Percentiles rank a stretch among this genome's conserved stretches.
Evolutionary conservation across 2,888 invertebrate genomes (phyloP).

Genomic region (Drosophila koepferae): DNA sequence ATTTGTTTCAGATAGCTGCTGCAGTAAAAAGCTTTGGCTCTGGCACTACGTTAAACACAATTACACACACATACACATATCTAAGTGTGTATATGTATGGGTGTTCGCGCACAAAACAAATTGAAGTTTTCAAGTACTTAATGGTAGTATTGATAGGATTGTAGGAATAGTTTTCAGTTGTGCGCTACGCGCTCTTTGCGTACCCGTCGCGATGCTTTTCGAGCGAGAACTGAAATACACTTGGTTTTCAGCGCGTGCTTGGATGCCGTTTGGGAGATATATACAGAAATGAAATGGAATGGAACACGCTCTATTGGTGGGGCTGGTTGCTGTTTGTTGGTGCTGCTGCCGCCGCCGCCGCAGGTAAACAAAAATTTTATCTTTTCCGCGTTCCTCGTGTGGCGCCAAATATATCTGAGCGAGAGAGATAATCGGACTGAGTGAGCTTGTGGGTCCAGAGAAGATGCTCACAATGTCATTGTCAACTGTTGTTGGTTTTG

Average conservation of each 20-base stretch:
- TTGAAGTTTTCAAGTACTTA: conserved; percentile 64
- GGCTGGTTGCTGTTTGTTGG: conserved; percentile 12
- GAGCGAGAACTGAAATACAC: conserved; percentile 55
- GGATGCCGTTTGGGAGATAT: conserved; percentile 47
- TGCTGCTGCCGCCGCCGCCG: conserved; percentile 11
- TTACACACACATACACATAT: neutral
- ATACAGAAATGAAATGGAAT: conserved; percentile 47
- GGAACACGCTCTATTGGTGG: conserved; percentile 44
- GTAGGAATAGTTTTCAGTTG: conserved; percentile 3
- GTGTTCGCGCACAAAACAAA: conserved; percentile 50
- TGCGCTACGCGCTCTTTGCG: conserved; percentile 50
- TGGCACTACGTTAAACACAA: conserved; percentile 28
- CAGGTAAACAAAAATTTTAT: conserved; percentile 53
- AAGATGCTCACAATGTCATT: conserved; percentile 67
- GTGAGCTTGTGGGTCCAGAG: conserved; percentile 33
- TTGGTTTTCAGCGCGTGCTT: conserved; percentile 54
- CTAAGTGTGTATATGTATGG: neutral
- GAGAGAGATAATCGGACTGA: conserved; percentile 14
- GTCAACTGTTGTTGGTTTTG: conserved; percentile 59
- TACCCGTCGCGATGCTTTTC: conserved; percentile 73
- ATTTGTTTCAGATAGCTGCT: conserved; percentile 33
- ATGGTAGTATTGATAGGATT: conserved; percentile 52
- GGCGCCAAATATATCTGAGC: conserved; percentile 57
- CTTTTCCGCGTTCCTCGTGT: conserved; percentile 46
- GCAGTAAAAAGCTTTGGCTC: conserved; percentile 22